These are phyloP conservation scores for Chinchilla lanigera DNA, from an alignment of 2,113 vertebrate genomes.

Conservation along the genomic window DNA sequence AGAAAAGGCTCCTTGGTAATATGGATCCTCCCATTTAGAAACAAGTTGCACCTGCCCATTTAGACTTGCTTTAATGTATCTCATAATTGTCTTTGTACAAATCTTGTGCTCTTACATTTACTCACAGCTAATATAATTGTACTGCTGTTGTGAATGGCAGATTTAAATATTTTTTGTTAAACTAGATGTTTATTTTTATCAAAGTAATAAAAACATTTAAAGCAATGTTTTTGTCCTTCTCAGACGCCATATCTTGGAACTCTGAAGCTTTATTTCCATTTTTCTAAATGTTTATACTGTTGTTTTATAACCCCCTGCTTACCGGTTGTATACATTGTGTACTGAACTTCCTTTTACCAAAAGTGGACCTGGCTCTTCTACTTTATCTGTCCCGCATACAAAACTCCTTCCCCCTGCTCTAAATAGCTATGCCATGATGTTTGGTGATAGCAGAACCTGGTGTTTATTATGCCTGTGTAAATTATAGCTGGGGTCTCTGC, in stretches of 20 bases:
- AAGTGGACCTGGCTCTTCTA: background rate
- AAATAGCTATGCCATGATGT: background rate
- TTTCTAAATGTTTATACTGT: background rate
- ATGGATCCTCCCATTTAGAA: background rate
- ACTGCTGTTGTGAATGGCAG: background rate
- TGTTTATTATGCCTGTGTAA: background rate
- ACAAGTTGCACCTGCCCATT: background rate
- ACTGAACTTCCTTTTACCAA: background rate
- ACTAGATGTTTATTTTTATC: slow-evolving; percentile 21
- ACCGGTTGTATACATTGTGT: background rate
- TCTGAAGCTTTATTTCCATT: background rate
- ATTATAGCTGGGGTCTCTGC: background rate
- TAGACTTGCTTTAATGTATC: background rate
- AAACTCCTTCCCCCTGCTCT: too few relatives aligned
- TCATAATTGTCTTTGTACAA: background rate
- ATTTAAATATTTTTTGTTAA: background rate
- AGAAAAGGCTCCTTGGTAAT: background rate
- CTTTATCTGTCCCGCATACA: background rate
- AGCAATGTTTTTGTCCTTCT: background rate
- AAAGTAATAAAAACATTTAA: background rate
- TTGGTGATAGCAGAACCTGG: background rate
- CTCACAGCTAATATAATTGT: background rate
- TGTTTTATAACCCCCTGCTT: background rate
- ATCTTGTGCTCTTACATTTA: background rate
- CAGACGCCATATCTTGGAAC: background rate